phyloP scores from a whole-genome alignment of 2,113 vertebrate species.

The Chrysochloris asiatica region DNA sequence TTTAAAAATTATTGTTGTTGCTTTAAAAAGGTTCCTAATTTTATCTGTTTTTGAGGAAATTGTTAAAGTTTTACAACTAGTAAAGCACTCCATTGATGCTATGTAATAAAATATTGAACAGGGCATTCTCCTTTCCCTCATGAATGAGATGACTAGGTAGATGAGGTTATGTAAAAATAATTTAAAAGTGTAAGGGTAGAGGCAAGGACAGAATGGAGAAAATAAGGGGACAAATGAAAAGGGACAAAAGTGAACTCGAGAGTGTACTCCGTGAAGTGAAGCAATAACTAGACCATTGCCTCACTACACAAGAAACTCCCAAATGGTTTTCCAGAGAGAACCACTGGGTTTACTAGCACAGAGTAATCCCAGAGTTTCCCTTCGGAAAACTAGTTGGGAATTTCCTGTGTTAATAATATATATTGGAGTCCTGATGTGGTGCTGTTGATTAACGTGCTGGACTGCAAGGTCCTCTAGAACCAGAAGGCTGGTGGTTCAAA shows the following conservation, averaged over 20 bases:
- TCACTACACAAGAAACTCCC: background rate
- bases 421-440: too few relatives aligned
- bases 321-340: too few relatives aligned
- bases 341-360: too few relatives aligned
- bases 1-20: background rate
- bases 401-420: too few relatives aligned
- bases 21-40: conserved; percentile 1
- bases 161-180: background rate
- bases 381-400: too few relatives aligned
- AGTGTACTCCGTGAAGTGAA: background rate
- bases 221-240: background rate
- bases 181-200: background rate
- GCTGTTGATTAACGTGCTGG: too few relatives aligned
- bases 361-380: too few relatives aligned
- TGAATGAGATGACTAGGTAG: background rate
- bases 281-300: background rate
- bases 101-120: background rate
- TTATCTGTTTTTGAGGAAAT: background rate
- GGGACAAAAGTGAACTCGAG: background rate
- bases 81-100: background rate
- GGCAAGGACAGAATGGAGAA: background rate
- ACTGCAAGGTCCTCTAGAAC: too few relatives aligned
- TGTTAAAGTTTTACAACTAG: background rate
- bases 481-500: too few relatives aligned
- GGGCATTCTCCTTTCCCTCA: background rate